Conservation (phyloP, 2,888 invertebrate species). For the Chromoteleia sp. region DNA sequence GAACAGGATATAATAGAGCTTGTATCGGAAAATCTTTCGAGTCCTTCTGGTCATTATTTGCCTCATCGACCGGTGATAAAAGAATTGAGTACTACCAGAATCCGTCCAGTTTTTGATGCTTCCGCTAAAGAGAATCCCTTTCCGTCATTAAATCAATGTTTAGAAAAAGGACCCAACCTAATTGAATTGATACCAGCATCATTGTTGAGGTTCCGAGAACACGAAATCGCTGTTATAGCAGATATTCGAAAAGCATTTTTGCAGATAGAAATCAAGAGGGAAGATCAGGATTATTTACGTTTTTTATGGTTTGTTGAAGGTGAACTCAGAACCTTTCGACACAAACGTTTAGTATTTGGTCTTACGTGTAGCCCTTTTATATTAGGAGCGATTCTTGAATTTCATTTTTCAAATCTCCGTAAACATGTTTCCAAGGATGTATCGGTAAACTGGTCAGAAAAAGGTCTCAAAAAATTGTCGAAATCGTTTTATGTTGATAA, state of each 20-base stretch:
- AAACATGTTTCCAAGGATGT: background rate
- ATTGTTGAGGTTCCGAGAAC: constrained; percentile 68
- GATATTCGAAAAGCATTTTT: constrained; percentile 71
- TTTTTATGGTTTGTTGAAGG: constrained; percentile 52
- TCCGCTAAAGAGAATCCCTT: constrained; percentile 72
- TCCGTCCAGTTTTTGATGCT: constrained; percentile 74
- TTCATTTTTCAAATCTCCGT: constrained; percentile 18
- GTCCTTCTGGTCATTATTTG: constrained; percentile 63
- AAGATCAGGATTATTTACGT: constrained; percentile 64
- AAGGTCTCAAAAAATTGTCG: constrained; percentile 50
- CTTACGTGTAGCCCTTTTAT: constrained; percentile 72
- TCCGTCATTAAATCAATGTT: constrained; percentile 73
- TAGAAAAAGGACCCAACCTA: constrained; percentile 71
- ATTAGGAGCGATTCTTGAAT: constrained; percentile 71
- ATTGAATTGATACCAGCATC: constrained; percentile 70
- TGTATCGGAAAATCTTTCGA: constrained; percentile 67
- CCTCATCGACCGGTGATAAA: constrained; percentile 71
- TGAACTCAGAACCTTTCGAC: constrained; percentile 58
- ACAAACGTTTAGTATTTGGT: constrained; percentile 73
- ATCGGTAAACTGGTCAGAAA: constrained; percentile 1
- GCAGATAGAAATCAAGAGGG: constrained; percentile 60
- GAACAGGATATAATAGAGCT: constrained; percentile 73
- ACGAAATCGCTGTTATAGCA: constrained; percentile 65
- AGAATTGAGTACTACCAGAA: constrained; percentile 62
- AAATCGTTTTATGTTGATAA: constrained; percentile 73